Conservation (phyloP, 1,140 invertebrate species). For the Anastrepha obliqua region DNA sequence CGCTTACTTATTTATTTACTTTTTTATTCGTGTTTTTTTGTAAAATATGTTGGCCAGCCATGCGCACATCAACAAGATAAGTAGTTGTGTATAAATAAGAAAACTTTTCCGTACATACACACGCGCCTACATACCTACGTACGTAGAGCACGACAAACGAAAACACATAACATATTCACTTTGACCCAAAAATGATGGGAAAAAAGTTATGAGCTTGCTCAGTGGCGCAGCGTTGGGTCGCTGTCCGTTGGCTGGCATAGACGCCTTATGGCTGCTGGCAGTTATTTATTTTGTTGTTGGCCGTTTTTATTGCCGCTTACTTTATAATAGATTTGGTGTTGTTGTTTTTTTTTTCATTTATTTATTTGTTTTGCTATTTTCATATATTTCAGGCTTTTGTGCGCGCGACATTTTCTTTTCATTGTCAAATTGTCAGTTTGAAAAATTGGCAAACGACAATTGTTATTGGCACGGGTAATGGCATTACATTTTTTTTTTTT, state of each 20-base stretch:
- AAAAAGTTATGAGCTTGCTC: constrained; percentile 38
- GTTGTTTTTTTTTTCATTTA: neutral
- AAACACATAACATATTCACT: neutral
- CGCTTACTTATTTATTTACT: too few relatives aligned
- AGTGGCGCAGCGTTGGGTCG: neutral
- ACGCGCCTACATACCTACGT: neutral
- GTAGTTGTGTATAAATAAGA: neutral
- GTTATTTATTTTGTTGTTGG: constrained; percentile 17
- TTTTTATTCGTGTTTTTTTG: neutral
- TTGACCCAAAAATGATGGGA: constrained; percentile 46
- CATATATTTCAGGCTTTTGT: neutral
- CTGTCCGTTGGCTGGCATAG: neutral
- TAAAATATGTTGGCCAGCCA: constrained; percentile 31
- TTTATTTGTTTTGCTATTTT: neutral
- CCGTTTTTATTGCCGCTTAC: neutral
- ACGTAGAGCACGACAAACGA: neutral
- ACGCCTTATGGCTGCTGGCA: neutral
- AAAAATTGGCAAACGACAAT: constrained; percentile 47
- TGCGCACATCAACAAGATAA: constrained; percentile 36
- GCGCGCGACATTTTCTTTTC: constrained; percentile 40
- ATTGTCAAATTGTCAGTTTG: constrained; percentile 49
- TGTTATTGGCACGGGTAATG: neutral
- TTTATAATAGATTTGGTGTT: too few relatives aligned
- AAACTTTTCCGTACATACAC: neutral
- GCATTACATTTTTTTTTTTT: neutral